Conservation (phyloP, 2,797 vertebrate species). For the Alfaro cultratus region DNA sequence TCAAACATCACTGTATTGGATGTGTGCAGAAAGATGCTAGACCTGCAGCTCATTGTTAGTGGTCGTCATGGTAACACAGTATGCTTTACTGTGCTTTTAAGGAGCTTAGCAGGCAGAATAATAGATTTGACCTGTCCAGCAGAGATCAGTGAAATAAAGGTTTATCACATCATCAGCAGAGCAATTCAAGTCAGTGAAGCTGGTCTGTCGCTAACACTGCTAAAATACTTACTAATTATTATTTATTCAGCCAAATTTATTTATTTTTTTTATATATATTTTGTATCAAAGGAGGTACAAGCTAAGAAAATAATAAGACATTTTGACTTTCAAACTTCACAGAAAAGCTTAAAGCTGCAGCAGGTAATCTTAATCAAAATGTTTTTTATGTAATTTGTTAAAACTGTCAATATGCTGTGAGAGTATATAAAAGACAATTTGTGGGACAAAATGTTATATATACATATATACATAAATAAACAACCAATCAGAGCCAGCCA, state of each 20-base stretch:
- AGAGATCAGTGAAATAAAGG: background rate
- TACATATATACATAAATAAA: no score
- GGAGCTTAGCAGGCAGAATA: conserved; percentile 13
- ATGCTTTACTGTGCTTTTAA: conserved; percentile 7
- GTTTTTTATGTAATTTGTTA: no score
- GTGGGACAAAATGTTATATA: no score
- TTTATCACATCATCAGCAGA: background rate
- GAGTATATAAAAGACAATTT: no score
- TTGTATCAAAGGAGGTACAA: background rate
- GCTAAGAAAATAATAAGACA: background rate
- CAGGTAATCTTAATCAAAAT: background rate
- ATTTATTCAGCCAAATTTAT: background rate
- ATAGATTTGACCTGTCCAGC: conserved; percentile 13
- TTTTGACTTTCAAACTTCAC: background rate
- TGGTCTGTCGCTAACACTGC: background rate
- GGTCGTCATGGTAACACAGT: conserved; percentile 16
- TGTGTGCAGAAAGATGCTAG: background rate
- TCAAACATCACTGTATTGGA: background rate
- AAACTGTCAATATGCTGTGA: no score
- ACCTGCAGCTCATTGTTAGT: conserved; percentile 7
- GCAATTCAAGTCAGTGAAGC: background rate
- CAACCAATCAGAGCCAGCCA: no score
- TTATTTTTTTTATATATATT: background rate
- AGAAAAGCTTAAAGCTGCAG: background rate
- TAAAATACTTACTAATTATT: background rate